A percentile compares a stretch with the other conserved stretches of the same genome.
Conservation (phyloP, 2,113 vertebrate species). For the Antennarius striatus region DNA sequence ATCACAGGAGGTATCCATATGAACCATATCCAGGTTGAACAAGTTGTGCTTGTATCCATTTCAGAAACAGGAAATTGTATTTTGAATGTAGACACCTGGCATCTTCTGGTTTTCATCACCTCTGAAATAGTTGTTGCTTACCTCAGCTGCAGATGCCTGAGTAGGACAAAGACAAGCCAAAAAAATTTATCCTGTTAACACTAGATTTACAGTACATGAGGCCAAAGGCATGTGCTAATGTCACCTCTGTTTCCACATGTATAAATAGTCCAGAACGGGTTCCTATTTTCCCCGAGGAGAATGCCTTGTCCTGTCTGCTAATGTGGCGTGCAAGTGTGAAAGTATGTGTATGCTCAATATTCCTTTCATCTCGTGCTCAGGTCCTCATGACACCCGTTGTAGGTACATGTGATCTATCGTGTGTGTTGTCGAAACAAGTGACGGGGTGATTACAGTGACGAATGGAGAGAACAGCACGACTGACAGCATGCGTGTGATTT, state of each 20-base stretch:
- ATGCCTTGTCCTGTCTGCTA: no score
- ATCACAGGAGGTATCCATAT: background rate
- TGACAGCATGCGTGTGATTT: slow-evolving; percentile 6
- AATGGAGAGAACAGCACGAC: background rate
- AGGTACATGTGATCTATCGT: slow-evolving; percentile 11
- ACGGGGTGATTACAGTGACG: slow-evolving; percentile 34
- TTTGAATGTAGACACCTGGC: background rate
- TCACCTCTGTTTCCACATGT: slow-evolving; percentile 7
- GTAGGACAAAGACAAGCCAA: slow-evolving; percentile 36
- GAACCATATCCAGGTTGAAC: background rate
- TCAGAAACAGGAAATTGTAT: background rate
- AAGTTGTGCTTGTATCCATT: slow-evolving; percentile 4
- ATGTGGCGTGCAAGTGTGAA: no score
- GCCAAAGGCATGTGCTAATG: slow-evolving; percentile 15
- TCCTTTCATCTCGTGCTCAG: background rate
- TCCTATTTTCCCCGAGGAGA: slow-evolving; percentile 20
- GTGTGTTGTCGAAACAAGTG: slow-evolving; percentile 37
- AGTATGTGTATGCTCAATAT: background rate
- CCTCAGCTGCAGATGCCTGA: slow-evolving; percentile 12
- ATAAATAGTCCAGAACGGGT: slow-evolving; percentile 51
- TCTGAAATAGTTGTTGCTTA: slow-evolving; percentile 17
- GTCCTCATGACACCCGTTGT: slow-evolving; percentile 7
- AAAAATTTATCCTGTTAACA: slow-evolving; percentile 44
- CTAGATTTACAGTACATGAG: slow-evolving; percentile 38
- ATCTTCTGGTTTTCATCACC: background rate